These are phyloP conservation scores for Tribolium freemani DNA, from an alignment of 2,888 invertebrate genomes.

Conservation along the genomic window DNA sequence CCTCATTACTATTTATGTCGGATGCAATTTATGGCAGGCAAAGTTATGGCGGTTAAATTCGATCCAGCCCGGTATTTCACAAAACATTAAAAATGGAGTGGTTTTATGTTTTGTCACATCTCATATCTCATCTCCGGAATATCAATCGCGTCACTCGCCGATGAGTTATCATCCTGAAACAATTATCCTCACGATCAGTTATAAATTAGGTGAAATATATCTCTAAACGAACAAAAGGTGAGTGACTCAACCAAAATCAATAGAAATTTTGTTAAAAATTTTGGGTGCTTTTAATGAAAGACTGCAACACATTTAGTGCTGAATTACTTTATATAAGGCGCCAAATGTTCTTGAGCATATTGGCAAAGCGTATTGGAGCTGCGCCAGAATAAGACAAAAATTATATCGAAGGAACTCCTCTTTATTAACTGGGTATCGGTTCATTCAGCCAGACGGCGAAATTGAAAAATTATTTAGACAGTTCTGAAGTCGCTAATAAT, in stretches of 20 bases:
- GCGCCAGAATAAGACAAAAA: conserved; percentile 7
- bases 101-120: conserved; percentile 16
- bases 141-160: neutral
- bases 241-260: neutral
- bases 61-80: neutral
- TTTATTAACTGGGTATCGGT: neutral
- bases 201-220: neutral
- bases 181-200: neutral
- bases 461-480: too few relatives aligned
- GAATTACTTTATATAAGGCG: conserved; percentile 20
- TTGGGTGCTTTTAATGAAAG: neutral
- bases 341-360: conserved; percentile 27
- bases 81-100: conserved; percentile 26
- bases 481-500: too few relatives aligned
- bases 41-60: conserved; percentile 11
- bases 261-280: neutral
- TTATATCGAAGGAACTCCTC: neutral
- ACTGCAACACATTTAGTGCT: conserved; percentile 11
- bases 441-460: neutral
- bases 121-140: conserved; percentile 16
- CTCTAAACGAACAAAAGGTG: neutral
- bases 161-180: neutral
- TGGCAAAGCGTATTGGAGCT: conserved; percentile 19
- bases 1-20: conserved; percentile 27
- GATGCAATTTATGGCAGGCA: conserved; percentile 17